Evolutionary conservation across 2,797 vertebrate species (phyloP).

Genomic region (Danio choprae): DNA sequence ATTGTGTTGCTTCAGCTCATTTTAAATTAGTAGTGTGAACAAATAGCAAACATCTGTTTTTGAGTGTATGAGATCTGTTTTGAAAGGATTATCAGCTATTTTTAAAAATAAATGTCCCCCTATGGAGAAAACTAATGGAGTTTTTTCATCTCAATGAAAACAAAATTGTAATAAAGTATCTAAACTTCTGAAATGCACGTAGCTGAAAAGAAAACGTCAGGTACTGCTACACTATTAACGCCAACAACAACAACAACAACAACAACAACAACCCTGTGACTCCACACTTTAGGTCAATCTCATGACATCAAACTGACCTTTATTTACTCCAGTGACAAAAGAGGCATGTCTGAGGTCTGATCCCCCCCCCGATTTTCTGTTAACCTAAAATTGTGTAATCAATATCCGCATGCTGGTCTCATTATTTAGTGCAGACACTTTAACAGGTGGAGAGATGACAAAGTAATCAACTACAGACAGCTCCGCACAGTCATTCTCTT

Average conservation of each 20-base stretch:
- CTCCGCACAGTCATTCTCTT: constrained; percentile 27
- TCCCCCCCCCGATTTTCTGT: not conserved
- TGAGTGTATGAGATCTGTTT: too few relatives aligned
- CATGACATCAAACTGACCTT: constrained; percentile 37
- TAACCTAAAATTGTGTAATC: constrained; percentile 43
- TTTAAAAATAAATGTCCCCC: too few relatives aligned
- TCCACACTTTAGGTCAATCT: constrained; percentile 44
- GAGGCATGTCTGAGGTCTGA: constrained; percentile 16
- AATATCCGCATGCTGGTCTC: constrained; percentile 29
- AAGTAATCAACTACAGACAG: constrained; percentile 44
- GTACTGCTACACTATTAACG: not conserved
- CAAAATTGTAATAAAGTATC: too few relatives aligned
- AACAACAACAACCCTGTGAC: not conserved
- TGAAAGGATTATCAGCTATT: too few relatives aligned
- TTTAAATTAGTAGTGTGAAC: too few relatives aligned
- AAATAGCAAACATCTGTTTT: too few relatives aligned
- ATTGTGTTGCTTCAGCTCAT: too few relatives aligned
- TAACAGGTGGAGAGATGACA: constrained; percentile 38
- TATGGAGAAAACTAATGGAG: too few relatives aligned
- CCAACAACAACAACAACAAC: not conserved
- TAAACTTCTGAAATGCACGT: too few relatives aligned
- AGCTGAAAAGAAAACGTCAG: too few relatives aligned
- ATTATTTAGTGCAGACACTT: constrained; percentile 46
- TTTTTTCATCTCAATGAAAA: too few relatives aligned
- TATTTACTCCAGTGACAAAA: constrained; percentile 23